Conservation (phyloP, 2,797 vertebrate species). For the Poeciliopsis presidionis region DNA sequence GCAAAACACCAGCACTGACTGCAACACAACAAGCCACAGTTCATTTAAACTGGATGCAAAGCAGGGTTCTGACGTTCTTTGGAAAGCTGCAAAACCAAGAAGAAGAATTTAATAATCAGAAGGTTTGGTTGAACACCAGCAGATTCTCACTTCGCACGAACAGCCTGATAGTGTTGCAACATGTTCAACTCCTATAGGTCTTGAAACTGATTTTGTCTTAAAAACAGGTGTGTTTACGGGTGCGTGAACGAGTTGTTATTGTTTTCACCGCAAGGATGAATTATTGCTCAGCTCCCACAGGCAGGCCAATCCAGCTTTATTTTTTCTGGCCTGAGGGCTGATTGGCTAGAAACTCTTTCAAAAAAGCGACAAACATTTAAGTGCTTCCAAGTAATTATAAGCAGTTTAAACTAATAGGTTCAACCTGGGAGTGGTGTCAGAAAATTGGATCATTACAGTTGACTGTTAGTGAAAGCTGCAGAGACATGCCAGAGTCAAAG, state of each 20-base stretch:
- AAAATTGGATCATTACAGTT: slow-evolving; percentile 40
- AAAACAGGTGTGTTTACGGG: slow-evolving; percentile 32
- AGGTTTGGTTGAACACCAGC: slow-evolving; percentile 20
- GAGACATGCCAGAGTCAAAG: slow-evolving; percentile 35
- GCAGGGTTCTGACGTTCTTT: not conserved
- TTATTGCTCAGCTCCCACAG: slow-evolving; percentile 37
- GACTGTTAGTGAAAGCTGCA: slow-evolving; percentile 28
- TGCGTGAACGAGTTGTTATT: slow-evolving; percentile 26
- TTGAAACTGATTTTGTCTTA: slow-evolving; percentile 24
- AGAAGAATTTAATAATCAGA: slow-evolving; percentile 31
- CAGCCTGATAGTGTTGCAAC: slow-evolving; percentile 33
- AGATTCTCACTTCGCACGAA: slow-evolving; percentile 29
- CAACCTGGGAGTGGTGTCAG: not conserved
- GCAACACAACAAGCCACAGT: slow-evolving; percentile 13
- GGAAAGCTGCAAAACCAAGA: slow-evolving; percentile 14
- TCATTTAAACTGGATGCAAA: not conserved
- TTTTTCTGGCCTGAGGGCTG: slow-evolving; percentile 39
- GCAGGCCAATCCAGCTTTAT: slow-evolving; percentile 9
- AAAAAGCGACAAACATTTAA: slow-evolving; percentile 6
- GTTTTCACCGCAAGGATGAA: slow-evolving; percentile 33
- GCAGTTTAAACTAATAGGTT: slow-evolving; percentile 23
- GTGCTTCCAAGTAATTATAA: slow-evolving; percentile 37
- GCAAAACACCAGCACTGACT: slow-evolving; percentile 16
- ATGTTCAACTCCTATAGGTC: slow-evolving; percentile 35
- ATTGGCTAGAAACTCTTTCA: slow-evolving; percentile 9